Percentiles rank a stretch among this genome's conserved stretches.
Conservation (phyloP, 2,888 invertebrate genomes). For the Spialia ferax region DNA sequence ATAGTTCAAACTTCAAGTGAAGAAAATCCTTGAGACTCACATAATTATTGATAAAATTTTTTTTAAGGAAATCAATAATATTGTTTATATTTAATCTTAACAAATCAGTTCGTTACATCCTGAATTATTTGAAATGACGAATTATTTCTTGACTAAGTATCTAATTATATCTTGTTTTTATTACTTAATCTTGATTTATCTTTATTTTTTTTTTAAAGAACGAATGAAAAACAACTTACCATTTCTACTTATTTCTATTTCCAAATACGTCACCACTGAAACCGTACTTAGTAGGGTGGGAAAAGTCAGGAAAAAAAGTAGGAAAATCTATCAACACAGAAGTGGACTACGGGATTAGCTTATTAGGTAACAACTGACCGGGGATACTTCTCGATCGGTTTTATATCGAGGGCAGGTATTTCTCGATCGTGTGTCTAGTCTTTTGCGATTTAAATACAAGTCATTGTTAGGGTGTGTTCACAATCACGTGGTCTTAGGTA, state of each 20-base stretch:
- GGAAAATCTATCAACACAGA: conserved; percentile 5
- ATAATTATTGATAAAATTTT: too few relatives aligned
- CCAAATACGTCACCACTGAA: background rate
- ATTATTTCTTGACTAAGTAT: background rate
- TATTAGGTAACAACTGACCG: conserved; percentile 39
- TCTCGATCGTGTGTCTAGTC: conserved; percentile 46
- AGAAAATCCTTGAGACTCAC: too few relatives aligned
- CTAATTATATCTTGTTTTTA: too few relatives aligned
- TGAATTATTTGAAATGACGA: too few relatives aligned
- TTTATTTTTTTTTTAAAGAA: background rate
- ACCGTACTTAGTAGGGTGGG: background rate
- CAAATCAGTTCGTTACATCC: too few relatives aligned
- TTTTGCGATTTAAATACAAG: conserved; percentile 60
- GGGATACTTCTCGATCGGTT: conserved; percentile 50
- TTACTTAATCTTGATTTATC: too few relatives aligned
- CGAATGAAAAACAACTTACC: background rate
- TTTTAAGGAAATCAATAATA: too few relatives aligned
- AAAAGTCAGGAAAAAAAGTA: too few relatives aligned
- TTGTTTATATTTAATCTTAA: too few relatives aligned
- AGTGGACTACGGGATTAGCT: conserved; percentile 5
- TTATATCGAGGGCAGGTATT: conserved; percentile 59
- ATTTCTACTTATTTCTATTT: background rate
- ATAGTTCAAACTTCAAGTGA: too few relatives aligned
- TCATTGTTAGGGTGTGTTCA: conserved; percentile 56
- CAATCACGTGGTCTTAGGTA: conserved; percentile 35